Conservation (phyloP, 2,113 vertebrate genomes). For the Cebus imitator region DNA sequence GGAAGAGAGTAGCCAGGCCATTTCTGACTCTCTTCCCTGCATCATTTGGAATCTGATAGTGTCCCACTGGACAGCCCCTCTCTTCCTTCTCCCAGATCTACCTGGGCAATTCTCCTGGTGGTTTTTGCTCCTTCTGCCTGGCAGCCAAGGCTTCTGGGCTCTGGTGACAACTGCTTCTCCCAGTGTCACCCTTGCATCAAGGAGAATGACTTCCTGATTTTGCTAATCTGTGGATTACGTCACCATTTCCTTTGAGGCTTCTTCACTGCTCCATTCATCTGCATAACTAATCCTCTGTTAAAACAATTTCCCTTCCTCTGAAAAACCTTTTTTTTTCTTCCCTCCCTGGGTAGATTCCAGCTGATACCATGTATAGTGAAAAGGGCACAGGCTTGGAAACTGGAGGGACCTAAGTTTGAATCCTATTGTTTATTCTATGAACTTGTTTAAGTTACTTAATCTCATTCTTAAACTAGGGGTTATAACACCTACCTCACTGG, state of each 20-base stretch:
- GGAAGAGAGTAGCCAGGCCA: neutral
- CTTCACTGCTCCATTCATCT: neutral
- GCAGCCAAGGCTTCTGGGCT: neutral
- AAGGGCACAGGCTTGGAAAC: slow-evolving; percentile 13
- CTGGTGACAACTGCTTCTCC: neutral
- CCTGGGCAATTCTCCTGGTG: neutral
- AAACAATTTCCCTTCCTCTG: neutral
- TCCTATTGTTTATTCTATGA: neutral
- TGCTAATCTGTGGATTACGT: neutral
- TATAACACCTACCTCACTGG: neutral
- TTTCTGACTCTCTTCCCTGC: slow-evolving; percentile 36
- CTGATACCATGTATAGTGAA: neutral
- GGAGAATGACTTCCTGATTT: neutral
- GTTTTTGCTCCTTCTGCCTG: slow-evolving; percentile 32
- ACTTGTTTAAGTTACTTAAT: neutral
- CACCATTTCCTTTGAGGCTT: neutral
- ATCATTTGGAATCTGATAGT: slow-evolving; percentile 18
- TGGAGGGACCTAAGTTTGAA: neutral
- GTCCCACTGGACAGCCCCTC: slow-evolving; percentile 18
- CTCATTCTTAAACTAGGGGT: neutral
- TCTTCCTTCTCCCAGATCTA: slow-evolving; percentile 45
- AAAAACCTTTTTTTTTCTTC: neutral
- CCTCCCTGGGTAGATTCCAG: slow-evolving; percentile 18
- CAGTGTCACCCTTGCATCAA: neutral
- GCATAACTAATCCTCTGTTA: neutral